These are phyloP conservation scores for Callithrix jacchus DNA, from an alignment of 2,113 vertebrate species.

Conservation along the genomic window DNA sequence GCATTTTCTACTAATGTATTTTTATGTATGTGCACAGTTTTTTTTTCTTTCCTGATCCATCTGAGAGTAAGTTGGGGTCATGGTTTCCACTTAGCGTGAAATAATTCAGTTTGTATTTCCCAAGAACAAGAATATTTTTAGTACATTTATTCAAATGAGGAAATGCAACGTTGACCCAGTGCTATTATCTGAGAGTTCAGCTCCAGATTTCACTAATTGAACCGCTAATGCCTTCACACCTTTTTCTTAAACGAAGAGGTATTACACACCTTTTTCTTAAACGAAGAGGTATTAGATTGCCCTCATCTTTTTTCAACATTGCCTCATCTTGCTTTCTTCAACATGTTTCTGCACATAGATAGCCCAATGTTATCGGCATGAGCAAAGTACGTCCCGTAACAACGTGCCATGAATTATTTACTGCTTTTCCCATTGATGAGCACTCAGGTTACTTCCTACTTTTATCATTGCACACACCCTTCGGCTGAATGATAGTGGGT, in stretches of 20 bases:
- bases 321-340: neutral
- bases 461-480: neutral
- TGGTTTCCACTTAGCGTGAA: neutral
- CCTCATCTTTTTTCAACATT: neutral
- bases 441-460: neutral
- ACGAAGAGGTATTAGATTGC: neutral
- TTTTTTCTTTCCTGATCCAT: neutral
- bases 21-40: neutral
- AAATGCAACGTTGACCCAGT: neutral
- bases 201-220: neutral
- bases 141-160: neutral
- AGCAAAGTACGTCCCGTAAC: accelerated
- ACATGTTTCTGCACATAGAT: neutral
- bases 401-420: accelerated
- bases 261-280: neutral
- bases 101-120: neutral
- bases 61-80: neutral
- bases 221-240: neutral
- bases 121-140: neutral
- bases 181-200: neutral
- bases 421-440: neutral
- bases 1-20: neutral
- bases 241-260: constrained; percentile 3
- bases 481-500: neutral
- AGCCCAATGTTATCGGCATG: neutral